Base-by-base conservation (phyloP, 2,888 invertebrate genomes). In the Scaptomyza reducta region DNA sequence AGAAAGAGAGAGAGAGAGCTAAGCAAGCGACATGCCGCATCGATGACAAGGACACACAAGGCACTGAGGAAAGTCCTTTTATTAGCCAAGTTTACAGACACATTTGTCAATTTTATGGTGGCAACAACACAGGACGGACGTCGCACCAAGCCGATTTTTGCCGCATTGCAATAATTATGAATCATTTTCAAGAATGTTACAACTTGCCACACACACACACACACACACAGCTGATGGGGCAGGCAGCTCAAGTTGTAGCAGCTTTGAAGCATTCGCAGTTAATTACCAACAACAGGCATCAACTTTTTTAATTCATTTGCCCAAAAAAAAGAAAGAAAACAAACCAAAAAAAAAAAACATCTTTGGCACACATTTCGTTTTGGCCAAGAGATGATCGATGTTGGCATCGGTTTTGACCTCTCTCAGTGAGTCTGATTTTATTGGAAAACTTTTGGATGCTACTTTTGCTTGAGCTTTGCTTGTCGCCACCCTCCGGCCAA, bases 71-170 rank as follows among this genome's bases (percentile, higher is more conserved):
- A 16, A 40, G 40, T 27, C 59, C 68, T 74, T 81, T 88, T 88
- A 86, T 88, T 84, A 83, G 81, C 81, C 81, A 88, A 88, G 88
- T 88, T 88, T 88, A 82, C 88, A 88, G 88, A 89, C 88, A 89
- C 88, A 88, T 88, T 89, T 88, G 89, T 88, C 88, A 88, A 87
- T 83, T 88, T 89, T 77, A 89, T 87, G 88, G 77, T 76, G 76
- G 66, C 81, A 81, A 87, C 71, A 49, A 45, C 45, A 22, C 33
- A 71, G 70, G 77, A 78, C 59, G 66, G 58, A 71, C 49, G 59
- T 59, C 68, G n/a, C 35, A 16, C 16, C 47, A 49, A 40, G 49
- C 66, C 70, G 71, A 76, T 76, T 75, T 74, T 75, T 86, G 87
- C 81, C 81, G 77, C 89, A 89, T 87, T 85, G 87, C 81, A 79